These are phyloP conservation scores for Folsomia candida DNA, from an alignment of 2,888 invertebrate species.

Conservation along the genomic window DNA sequence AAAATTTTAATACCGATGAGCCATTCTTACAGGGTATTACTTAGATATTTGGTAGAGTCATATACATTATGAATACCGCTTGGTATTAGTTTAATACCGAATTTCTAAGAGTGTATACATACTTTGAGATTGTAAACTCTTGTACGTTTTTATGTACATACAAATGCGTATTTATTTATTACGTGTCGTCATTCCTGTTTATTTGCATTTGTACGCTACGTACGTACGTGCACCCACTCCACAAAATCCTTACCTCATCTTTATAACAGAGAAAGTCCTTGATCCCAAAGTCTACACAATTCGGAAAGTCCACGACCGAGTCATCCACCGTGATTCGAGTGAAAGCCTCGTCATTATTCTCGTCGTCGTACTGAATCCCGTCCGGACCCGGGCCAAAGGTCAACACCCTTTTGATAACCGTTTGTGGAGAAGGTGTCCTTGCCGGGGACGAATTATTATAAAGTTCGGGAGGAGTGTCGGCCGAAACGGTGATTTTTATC, in stretches of 20 bases:
- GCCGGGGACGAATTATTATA: background rate
- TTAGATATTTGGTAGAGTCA: too few relatives aligned
- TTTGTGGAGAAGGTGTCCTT: background rate
- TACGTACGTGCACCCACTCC: background rate
- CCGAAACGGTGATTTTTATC: conserved; percentile 46
- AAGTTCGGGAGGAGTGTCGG: conserved; percentile 36
- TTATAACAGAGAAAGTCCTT: conserved; percentile 47
- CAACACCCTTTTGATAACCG: conserved; percentile 25
- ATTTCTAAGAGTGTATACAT: too few relatives aligned
- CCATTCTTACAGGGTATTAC: too few relatives aligned
- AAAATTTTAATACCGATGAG: too few relatives aligned
- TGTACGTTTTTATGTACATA: too few relatives aligned
- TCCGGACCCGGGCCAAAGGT: conserved; percentile 12
- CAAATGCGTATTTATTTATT: too few relatives aligned
- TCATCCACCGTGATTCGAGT: conserved; percentile 37
- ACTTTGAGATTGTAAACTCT: too few relatives aligned
- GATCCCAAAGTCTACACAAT: conserved; percentile 49
- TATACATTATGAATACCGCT: too few relatives aligned
- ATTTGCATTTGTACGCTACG: background rate
- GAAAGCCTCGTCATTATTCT: conserved; percentile 23
- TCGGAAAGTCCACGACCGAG: conserved; percentile 30
- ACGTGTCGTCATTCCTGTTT: too few relatives aligned
- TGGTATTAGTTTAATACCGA: too few relatives aligned
- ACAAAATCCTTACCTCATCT: conserved; percentile 47
- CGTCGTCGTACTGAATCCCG: conserved; percentile 20